Conservation (phyloP, 2,888 invertebrate genomes). For the Megaustenia siamemsis region DNA sequence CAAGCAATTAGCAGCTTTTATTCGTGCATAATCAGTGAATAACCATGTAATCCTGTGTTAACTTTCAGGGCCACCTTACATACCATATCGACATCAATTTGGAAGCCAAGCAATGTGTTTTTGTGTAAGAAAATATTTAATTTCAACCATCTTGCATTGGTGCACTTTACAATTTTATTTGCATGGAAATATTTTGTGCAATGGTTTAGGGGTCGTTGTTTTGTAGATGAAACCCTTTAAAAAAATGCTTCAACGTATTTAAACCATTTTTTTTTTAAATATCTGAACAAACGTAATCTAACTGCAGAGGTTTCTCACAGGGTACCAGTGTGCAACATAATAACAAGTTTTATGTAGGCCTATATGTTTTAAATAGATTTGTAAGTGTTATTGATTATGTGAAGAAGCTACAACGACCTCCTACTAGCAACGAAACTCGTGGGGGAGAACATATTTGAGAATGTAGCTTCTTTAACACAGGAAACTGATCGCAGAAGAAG, state of each 20-base stretch:
- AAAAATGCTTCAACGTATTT: neutral
- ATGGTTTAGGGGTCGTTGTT: neutral
- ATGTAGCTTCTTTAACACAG: too few species aligned
- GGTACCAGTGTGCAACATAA: too few species aligned
- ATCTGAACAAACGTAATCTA: neutral
- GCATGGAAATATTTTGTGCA: neutral
- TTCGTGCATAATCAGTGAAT: neutral
- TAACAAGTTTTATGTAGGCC: too few species aligned
- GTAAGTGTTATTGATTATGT: too few species aligned
- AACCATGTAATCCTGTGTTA: conserved; percentile 7
- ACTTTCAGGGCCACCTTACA: conserved; percentile 25
- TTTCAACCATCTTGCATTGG: neutral
- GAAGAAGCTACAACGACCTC: too few species aligned
- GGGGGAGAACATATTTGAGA: too few species aligned
- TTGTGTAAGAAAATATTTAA: conserved; percentile 35
- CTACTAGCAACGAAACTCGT: too few species aligned
- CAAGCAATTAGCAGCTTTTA: neutral
- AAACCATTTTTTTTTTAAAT: neutral
- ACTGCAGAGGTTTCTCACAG: too few species aligned
- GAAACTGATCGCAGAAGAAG: too few species aligned
- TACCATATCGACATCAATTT: neutral
- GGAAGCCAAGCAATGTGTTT: conserved; percentile 34
- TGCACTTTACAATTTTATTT: neutral
- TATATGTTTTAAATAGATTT: too few species aligned
- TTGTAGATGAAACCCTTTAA: neutral